These are phyloP conservation scores for Erynnis tages DNA, from an alignment of 2,888 invertebrate genomes.

Conservation along the genomic window DNA sequence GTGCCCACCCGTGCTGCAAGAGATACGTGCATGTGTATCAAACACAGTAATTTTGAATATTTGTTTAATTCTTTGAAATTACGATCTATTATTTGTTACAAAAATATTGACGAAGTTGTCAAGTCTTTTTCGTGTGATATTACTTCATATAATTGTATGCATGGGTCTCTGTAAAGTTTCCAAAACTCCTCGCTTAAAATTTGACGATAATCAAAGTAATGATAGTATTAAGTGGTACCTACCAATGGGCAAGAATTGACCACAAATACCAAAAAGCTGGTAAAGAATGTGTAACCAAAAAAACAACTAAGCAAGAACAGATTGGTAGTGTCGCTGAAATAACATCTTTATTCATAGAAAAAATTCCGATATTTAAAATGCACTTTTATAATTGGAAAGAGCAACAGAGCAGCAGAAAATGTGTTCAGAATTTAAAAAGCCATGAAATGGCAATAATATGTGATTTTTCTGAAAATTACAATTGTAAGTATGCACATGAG, in stretches of 20 bases:
- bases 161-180: background rate
- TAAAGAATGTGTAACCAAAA: conserved; percentile 20
- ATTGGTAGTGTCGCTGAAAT: conserved; percentile 16
- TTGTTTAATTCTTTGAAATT: background rate
- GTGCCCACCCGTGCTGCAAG: no score
- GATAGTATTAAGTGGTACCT: no score
- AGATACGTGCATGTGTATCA: no score
- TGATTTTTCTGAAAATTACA: conserved; percentile 38
- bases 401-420: conserved; percentile 31
- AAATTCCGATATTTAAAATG: conserved; percentile 31
- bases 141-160: background rate
- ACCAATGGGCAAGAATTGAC: background rate
- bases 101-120: background rate
- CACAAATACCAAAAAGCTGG: conserved; percentile 27
- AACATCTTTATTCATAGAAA: conserved; percentile 22
- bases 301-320: conserved; percentile 26
- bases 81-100: background rate
- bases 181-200: background rate
- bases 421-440: conserved; percentile 26
- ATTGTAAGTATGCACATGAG: conserved; percentile 33
- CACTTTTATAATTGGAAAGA: conserved; percentile 34
- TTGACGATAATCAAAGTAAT: no score
- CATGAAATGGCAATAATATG: conserved; percentile 31
- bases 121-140: background rate
- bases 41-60: background rate